Evolutionary conservation across 2,888 invertebrate species (phyloP), one percentile per base, ranked within the genome.

Genomic region (Tetragnatha montana): DNA sequence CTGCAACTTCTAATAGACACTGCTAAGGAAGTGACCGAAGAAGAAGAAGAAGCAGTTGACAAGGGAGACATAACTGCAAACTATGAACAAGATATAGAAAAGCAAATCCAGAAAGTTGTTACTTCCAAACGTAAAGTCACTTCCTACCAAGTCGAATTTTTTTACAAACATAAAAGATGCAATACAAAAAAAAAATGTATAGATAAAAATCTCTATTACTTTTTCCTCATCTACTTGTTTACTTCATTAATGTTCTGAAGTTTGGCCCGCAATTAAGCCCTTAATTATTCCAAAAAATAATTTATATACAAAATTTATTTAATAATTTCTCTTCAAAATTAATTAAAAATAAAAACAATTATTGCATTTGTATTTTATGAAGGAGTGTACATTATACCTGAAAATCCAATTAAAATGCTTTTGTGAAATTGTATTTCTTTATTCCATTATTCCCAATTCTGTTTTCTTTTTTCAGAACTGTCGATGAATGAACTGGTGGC

Each of bases 401-500:
- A 14, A 10, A 8, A 7, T 2, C 10, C 21, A 22, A 12, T 75
- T 75, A n/a, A n/a, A n/a, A n/a, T n/a, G n/a, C 35, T 75, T 75
- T 10, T 4, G n/a, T 12, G 3, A 73, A 17, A 35, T 17, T n/a
- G 10, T 8, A 17, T 14, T 47, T 75, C n/a, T 75, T 49, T 75
- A 75, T 17, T 14, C n/a, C 6, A 75, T 14, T 75, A 10, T n/a
- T 75, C 14, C 14, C 8, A 17, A 0, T 47, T 21, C 10, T 17
- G 47, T n/a, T 6, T 12, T 47, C 0, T 75, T 49, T 21, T n/a
- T 87, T 0, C 79, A 90, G 87, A 78, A 21, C 70, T 90, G n/a
- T 69, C 87, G 0, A 51, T 50, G 51, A 70, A 87, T 10, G 91
- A 91, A 35, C 78, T 91, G 47, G 74, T 91, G 21, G 91, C 95